These are phyloP conservation scores for Psittacula derbiana DNA, from an alignment of 2,797 vertebrate species.

Conservation along the genomic window DNA sequence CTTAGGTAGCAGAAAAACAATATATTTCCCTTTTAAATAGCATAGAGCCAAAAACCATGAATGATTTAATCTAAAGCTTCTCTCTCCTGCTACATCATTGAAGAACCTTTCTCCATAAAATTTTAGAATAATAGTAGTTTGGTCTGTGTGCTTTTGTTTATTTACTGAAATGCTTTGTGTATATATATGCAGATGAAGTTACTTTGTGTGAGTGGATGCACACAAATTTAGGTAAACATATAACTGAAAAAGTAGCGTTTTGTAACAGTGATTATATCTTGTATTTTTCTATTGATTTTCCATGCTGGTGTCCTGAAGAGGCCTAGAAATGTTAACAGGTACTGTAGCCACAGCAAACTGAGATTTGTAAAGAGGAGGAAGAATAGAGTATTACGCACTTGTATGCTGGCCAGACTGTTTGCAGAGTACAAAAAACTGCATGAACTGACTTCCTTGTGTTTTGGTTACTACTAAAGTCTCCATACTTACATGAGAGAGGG, in stretches of 20 bases:
- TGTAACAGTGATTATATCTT: neutral
- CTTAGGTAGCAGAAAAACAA: neutral
- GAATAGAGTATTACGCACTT: neutral
- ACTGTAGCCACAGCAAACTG: neutral
- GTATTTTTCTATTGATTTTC: neutral
- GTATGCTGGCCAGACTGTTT: neutral
- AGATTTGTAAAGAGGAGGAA: neutral
- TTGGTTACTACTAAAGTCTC: neutral
- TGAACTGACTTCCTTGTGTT: neutral
- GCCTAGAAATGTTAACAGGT: neutral
- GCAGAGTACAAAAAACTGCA: neutral
- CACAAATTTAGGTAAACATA: neutral
- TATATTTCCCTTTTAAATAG: neutral
- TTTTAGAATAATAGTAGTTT: neutral
- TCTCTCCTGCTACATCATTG: neutral
- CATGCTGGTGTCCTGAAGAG: neutral
- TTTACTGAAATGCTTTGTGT: neutral
- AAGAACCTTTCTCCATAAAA: neutral
- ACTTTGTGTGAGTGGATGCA: neutral
- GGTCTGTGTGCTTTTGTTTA: neutral
- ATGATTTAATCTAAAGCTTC: neutral
- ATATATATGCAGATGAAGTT: neutral
- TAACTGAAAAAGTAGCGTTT: neutral
- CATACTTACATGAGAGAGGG: neutral
- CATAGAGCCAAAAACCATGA: neutral